Percentiles rank a stretch among this genome's conserved stretches.
Conservation (phyloP, 37 sponge, comb jelly and placozoan genomes). For the Geodia barretti region DNA sequence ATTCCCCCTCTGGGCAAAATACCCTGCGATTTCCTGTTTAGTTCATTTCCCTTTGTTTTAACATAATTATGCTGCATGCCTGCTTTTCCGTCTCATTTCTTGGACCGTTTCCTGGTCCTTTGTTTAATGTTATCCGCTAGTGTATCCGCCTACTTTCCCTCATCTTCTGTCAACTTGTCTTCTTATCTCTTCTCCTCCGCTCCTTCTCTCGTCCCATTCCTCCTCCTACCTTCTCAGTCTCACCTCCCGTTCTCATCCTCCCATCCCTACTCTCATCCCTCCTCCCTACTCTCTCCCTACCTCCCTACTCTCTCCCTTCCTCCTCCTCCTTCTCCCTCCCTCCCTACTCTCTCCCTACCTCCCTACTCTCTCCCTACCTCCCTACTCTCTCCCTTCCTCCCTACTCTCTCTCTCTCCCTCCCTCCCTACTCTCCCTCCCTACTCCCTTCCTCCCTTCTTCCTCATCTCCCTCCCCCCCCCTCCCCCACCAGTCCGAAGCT, state of each 20-base stretch:
- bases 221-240: background rate
- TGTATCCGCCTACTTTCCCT: no score
- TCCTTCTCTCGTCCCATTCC: background rate
- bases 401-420: background rate
- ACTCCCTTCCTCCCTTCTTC: background rate
- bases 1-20: no score
- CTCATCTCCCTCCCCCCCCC: background rate
- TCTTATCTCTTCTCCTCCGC: background rate
- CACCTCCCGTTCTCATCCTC: background rate
- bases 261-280: background rate
- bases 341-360: background rate
- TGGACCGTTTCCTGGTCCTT: no score
- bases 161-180: no score
- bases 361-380: background rate
- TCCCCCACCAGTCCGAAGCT: constrained; percentile 25
- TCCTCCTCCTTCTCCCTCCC: background rate
- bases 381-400: background rate
- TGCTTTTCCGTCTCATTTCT: no score
- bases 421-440: background rate
- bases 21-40: no score
- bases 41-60: no score
- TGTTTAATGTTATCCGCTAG: no score
- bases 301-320: background rate
- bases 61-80: no score
- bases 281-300: background rate